phyloP scores from a whole-genome alignment of 2,113 vertebrate genomes.

The Gymnogyps californianus region DNA sequence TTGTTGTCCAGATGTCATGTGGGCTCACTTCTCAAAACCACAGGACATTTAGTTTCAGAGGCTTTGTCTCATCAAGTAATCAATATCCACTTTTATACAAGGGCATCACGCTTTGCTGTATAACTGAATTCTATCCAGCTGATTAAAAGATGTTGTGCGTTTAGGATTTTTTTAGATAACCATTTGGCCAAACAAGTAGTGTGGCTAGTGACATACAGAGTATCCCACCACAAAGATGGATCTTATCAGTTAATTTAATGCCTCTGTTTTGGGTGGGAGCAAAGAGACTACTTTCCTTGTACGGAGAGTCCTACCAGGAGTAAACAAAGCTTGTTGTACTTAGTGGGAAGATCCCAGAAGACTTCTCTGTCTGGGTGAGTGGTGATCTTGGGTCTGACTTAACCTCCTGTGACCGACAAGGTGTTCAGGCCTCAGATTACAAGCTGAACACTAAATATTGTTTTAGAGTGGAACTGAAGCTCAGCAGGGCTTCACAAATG shows the following conservation, averaged over 20 bases:
- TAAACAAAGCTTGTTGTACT: not conserved
- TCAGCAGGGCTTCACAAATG: not conserved
- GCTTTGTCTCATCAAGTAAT: not conserved
- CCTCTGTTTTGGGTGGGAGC: not conserved
- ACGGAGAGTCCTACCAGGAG: not conserved
- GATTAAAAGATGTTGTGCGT: not conserved
- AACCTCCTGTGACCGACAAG: rapidly evolving
- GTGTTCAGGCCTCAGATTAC: not conserved
- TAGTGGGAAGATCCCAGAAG: not conserved
- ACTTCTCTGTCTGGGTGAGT: not conserved
- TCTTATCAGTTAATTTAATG: not conserved
- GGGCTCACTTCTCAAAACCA: not conserved
- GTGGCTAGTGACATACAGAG: not conserved
- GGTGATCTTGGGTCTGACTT: not conserved
- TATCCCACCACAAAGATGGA: not conserved
- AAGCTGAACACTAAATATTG: not conserved
- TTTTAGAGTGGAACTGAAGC: not conserved
- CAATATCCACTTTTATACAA: not conserved
- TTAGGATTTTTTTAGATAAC: not conserved
- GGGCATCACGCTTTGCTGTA: not conserved
- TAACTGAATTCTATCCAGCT: not conserved
- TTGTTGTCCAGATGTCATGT: not conserved
- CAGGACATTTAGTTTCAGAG: not conserved
- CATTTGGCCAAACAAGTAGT: not conserved
- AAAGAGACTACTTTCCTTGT: not conserved